These are phyloP conservation scores for Malacoctenus gilli DNA, from an alignment of 2,797 vertebrate genomes.

Conservation along the genomic window DNA sequence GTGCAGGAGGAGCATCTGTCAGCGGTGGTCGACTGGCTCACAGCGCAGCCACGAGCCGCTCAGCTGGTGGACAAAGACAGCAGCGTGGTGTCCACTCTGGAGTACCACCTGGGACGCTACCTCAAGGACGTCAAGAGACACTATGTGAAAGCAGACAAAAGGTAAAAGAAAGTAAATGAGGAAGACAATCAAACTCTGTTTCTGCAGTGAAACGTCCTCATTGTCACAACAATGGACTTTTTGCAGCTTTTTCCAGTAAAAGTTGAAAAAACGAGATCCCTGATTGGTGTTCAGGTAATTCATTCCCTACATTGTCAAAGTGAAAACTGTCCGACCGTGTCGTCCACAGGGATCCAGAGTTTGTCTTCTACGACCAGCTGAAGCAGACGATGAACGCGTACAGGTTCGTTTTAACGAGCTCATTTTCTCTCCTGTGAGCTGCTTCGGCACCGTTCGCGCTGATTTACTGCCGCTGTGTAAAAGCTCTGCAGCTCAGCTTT, in stretches of 20 bases:
- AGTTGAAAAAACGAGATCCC: too few relatives aligned
- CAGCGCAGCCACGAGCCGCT: constrained; percentile 92
- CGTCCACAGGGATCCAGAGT: constrained; percentile 92
- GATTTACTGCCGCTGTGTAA: constrained; percentile 9
- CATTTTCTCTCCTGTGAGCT: not conserved
- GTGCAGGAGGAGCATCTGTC: constrained; percentile 94
- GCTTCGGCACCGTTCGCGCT: too few relatives aligned
- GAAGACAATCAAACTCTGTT: too few relatives aligned
- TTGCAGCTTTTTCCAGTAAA: too few relatives aligned
- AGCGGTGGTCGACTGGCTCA: constrained; percentile 95
- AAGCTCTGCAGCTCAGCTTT: not conserved
- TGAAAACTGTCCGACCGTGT: constrained; percentile 11
- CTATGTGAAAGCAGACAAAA: constrained; percentile 94
- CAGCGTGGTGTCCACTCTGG: constrained; percentile 91
- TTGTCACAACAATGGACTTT: not conserved
- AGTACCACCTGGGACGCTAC: constrained; percentile 91
- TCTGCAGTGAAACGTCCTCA: not conserved
- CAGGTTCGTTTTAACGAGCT: constrained; percentile 79
- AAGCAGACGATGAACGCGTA: constrained; percentile 99
- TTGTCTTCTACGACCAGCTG: constrained; percentile 98
- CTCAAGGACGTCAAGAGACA: constrained; percentile 96
- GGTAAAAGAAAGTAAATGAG: constrained; percentile 81
- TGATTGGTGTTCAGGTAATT: too few relatives aligned
- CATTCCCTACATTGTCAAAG: too few relatives aligned
- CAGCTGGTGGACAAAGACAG: constrained; percentile 97